Conservation (phyloP, 30 jellyfish, hydroid and myxozoan genomes). For the Haliclystus octoradiatus region DNA sequence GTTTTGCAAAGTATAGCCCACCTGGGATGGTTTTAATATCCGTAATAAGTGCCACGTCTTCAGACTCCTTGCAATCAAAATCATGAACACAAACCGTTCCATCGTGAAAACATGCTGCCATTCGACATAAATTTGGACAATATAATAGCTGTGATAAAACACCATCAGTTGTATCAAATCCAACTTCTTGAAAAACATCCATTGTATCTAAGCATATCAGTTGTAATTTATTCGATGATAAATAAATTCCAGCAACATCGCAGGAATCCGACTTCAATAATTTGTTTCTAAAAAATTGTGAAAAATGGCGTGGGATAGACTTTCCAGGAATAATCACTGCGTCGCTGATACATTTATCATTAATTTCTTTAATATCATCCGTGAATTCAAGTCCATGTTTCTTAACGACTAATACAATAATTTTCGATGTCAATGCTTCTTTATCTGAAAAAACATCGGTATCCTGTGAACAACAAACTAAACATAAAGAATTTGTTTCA, state of each 20-base stretch:
- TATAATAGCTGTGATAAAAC: conserved; percentile 8
- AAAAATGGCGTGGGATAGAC: neutral
- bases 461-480: neutral
- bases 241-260: neutral
- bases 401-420: too few relatives aligned
- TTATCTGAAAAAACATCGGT: neutral
- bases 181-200: neutral
- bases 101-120: conserved; percentile 43
- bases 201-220: neutral
- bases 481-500: neutral
- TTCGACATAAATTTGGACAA: conserved; percentile 24
- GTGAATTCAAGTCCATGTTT: neutral
- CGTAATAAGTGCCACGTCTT: neutral
- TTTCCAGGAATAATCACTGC: neutral
- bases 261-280: neutral
- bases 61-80: conserved; percentile 19
- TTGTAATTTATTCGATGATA: neutral
- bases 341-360: too few relatives aligned
- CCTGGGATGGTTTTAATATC: neutral
- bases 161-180: neutral
- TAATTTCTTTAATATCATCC: neutral
- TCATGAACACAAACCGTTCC: conserved; percentile 28
- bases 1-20: too few relatives aligned
- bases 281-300: neutral
- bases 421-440: neutral